Base-by-base conservation (phyloP, 2,113 vertebrate species). In the Aythya baeri region DNA sequence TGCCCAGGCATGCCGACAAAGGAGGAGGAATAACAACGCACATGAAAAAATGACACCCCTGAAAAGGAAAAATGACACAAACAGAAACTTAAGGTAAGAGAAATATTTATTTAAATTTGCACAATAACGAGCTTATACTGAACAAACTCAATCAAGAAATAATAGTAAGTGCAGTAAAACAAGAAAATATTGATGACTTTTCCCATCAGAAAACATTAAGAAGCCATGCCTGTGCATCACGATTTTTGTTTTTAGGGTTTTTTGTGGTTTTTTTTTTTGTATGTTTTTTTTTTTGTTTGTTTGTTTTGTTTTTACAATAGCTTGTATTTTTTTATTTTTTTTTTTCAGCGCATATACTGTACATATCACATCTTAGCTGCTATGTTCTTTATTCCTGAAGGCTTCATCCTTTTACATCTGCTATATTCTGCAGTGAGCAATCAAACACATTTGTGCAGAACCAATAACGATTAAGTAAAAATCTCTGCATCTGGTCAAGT, bases 21-120 rank as follows among this genome's bases (percentile, higher is more conserved):
- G 75, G 59, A 81, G n/a, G 29, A 34, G 25, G 20, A 57, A 8
- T 15, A 59, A 43, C 26, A 72, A 43, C 7, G 41, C 0, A 2
- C 6, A 8, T 16, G 50, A 49, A 70, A 29, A 43, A 88, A 67
- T 32, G 4, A 50, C 16, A 55, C 29, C n/a, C 38, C 61, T 52
- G 68, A 59, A 74, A 75, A 93, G 32, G 38, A 87, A 96, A 89
- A 66, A 44, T 4, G 26, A 70, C 65, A 71, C 14, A 49, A 92
- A 90, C n/a, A 83, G 13, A 65, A 89, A 62, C 31, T 63, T 97
- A 98, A 98, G 97, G 97, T 98, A 98, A 98, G 99, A 99, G 98
- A 99, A 99, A 99, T 99, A 99, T 99, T 99, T 99, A 99, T 99
- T 99, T 99, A 98, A 99, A 99, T 98, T 98, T 98, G 98, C 99